Conservation (phyloP, 1,140 invertebrate genomes). For the Halesus radiatus region DNA sequence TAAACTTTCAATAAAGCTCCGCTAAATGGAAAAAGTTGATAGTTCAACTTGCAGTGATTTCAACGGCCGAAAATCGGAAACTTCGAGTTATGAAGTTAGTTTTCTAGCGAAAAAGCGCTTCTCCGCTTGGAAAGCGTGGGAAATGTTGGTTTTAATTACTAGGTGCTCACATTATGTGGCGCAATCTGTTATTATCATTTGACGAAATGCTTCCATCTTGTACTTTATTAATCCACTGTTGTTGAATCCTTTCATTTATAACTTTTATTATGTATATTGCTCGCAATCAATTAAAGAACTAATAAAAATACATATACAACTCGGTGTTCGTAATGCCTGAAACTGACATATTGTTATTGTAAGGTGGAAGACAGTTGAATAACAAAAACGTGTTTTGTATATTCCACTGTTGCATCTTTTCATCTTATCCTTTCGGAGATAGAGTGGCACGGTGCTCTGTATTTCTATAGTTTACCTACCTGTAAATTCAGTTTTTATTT, state of each 20-base stretch:
- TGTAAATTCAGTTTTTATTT: too few relatives aligned
- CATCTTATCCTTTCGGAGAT: too few relatives aligned
- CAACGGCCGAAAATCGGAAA: constrained; percentile 35
- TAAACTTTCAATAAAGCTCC: not conserved
- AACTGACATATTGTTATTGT: not conserved
- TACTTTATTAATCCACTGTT: not conserved
- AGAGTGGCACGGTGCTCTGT: too few relatives aligned
- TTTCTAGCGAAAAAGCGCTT: constrained; percentile 52
- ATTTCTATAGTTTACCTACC: too few relatives aligned
- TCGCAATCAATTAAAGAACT: too few relatives aligned
- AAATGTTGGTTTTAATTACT: constrained; percentile 43
- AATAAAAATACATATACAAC: too few relatives aligned
- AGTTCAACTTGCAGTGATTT: constrained; percentile 45
- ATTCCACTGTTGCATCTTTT: too few relatives aligned
- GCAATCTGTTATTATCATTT: not conserved
- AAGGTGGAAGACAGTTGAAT: too few relatives aligned
- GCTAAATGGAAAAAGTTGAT: constrained; percentile 12
- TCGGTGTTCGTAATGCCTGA: not conserved
- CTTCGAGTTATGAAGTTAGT: constrained; percentile 39
- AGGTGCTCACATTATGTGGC: not conserved
- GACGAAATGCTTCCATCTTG: not conserved
- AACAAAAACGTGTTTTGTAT: too few relatives aligned
- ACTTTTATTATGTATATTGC: too few relatives aligned
- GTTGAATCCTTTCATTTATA: too few relatives aligned
- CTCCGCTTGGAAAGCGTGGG: constrained; percentile 54